phyloP scores from a whole-genome alignment of 2,888 invertebrate species.

The Standfussiana lucernea region DNA sequence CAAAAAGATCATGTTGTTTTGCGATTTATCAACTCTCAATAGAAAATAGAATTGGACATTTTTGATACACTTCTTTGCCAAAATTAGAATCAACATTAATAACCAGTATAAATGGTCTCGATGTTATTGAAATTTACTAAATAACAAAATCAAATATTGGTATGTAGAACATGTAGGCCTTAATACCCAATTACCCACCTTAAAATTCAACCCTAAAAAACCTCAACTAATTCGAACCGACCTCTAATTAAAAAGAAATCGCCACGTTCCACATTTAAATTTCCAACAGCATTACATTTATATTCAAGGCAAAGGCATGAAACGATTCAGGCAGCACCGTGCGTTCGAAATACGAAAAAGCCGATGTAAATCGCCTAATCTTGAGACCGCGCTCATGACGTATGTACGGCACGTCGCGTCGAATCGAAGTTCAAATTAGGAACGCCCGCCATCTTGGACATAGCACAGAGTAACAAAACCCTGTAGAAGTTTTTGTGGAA shows the following conservation, averaged over 20 bases:
- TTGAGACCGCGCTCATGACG: constrained; percentile 89
- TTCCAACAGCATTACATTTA: constrained; percentile 76
- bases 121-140: not conserved
- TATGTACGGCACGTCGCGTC: constrained; percentile 87
- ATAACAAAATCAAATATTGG: not conserved
- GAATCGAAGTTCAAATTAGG: constrained; percentile 82
- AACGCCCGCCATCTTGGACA: constrained; percentile 79
- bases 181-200: constrained; percentile 37
- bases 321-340: constrained; percentile 79
- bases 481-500: not conserved
- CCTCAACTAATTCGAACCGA: constrained; percentile 54
- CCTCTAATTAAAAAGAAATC: constrained; percentile 77
- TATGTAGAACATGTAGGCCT: constrained; percentile 21
- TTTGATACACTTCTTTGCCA: too few species aligned
- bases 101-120: not conserved
- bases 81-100: not conserved
- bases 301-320: constrained; percentile 85
- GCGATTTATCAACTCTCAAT: not conserved
- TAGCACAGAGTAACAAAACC: constrained; percentile 73
- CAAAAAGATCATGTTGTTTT: not conserved
- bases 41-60: not conserved
- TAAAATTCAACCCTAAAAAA: constrained; percentile 57
- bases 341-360: constrained; percentile 88
- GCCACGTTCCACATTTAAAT: constrained; percentile 81
- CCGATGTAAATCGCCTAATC: constrained; percentile 89